Percentiles rank a stretch among this genome's conserved stretches.
Conservation (phyloP, 1,140 invertebrate species). For the Drosophila baimaii region DNA sequence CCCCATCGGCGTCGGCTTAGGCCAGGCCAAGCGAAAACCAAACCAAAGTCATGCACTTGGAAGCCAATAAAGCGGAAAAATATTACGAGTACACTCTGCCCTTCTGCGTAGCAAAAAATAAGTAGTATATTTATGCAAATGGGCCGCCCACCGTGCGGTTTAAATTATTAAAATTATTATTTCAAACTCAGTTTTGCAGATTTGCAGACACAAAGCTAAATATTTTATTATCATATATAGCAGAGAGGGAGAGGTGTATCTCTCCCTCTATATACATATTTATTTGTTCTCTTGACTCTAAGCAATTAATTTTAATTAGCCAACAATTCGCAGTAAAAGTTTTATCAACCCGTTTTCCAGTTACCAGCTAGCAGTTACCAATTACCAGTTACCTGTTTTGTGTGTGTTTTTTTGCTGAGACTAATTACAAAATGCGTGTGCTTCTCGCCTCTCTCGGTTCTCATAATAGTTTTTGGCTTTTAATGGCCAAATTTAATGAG, state of each 20-base stretch:
- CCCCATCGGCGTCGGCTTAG: conserved; percentile 25
- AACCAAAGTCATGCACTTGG: conserved; percentile 50
- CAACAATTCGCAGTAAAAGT: conserved; percentile 45
- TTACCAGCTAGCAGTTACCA: conserved; percentile 8
- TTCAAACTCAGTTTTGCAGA: conserved; percentile 23
- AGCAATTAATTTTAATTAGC: conserved; percentile 71
- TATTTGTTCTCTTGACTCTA: conserved; percentile 8
- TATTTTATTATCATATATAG: conserved; percentile 13
- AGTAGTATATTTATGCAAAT: conserved; percentile 52
- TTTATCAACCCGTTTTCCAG: conserved; percentile 28
- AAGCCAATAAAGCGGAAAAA: conserved; percentile 73
- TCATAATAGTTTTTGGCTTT: conserved; percentile 45
- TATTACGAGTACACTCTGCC: conserved; percentile 29
- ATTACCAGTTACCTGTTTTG: too few species aligned
- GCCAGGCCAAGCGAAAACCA: conserved; percentile 46
- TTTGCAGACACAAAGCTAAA: conserved; percentile 13
- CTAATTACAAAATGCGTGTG: conserved; percentile 47
- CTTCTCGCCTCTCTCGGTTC: neutral
- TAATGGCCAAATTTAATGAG: conserved; percentile 49
- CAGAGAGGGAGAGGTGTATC: neutral
- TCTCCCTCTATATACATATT: too few species aligned
- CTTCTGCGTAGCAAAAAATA: conserved; percentile 25
- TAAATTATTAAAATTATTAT: conserved; percentile 52
- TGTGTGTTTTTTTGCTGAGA: conserved; percentile 5
- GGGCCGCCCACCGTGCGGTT: neutral